These are phyloP conservation scores for Patiria pectinifera DNA, from an alignment of 53 echinoderm and acorn worm genomes.

Conservation along the genomic window DNA sequence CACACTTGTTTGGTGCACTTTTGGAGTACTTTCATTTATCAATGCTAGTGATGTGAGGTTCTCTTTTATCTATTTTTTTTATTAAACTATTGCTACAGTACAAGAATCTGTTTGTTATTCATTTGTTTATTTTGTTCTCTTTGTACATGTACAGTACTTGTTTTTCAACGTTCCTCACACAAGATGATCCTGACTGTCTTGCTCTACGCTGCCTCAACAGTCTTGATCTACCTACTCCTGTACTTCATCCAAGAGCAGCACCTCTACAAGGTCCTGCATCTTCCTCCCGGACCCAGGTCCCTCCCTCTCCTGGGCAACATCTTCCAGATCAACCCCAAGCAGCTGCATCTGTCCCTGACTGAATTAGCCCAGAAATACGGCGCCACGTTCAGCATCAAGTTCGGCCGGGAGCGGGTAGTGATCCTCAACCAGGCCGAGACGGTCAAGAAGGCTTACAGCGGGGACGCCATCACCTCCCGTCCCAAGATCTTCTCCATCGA, in stretches of 20 bases:
- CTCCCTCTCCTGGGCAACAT: conserved; percentile 94
- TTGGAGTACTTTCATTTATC: not conserved
- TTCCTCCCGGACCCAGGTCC: conserved; percentile 87
- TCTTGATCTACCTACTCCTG: conserved; percentile 65
- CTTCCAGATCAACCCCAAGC: conserved; percentile 82
- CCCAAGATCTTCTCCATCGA: conserved; percentile 95
- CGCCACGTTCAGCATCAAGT: conserved; percentile 89
- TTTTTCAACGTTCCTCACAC: not conserved
- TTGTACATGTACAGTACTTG: not conserved
- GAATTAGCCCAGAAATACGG: conserved; percentile 81
- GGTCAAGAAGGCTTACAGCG: conserved; percentile 91
- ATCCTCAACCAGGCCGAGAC: conserved; percentile 86
- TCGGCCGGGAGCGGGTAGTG: conserved; percentile 87
- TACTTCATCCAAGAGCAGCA: conserved; percentile 86
- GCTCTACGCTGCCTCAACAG: conserved; percentile 33
- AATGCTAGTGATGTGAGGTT: too few relatives aligned
- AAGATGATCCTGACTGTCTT: conserved; percentile 58
- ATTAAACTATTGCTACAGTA: too few relatives aligned
- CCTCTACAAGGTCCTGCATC: conserved; percentile 71
- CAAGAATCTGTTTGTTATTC: too few relatives aligned
- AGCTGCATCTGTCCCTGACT: conserved; percentile 82
- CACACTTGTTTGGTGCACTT: not conserved
- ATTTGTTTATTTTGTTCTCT: not conserved
- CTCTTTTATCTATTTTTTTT: too few relatives aligned
- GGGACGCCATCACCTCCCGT: conserved; percentile 87